Evolutionary conservation across 1,140 invertebrate species (phyloP).

Genomic region (Pectinophora gossypiella): DNA sequence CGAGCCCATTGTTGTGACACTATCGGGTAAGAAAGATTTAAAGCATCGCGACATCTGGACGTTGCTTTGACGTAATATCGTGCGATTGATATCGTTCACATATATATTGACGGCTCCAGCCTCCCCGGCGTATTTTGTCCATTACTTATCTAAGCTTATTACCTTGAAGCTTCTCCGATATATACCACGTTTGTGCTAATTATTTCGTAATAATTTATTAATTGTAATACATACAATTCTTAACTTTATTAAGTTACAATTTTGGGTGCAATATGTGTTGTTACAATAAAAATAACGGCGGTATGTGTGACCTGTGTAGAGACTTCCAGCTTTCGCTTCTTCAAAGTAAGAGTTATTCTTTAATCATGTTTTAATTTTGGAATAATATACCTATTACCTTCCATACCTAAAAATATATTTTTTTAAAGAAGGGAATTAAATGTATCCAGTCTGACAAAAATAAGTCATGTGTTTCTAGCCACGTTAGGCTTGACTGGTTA

Average conservation of each 20-base stretch:
- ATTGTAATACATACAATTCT: too few species aligned
- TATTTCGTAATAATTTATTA: constrained; percentile 29
- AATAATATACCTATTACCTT: too few species aligned
- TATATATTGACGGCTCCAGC: constrained; percentile 67
- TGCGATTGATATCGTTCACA: constrained; percentile 62
- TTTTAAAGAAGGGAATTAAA: too few species aligned
- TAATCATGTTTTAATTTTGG: too few species aligned
- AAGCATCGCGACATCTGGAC: constrained; percentile 65
- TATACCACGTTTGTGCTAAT: constrained; percentile 40
- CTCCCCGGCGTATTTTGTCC: constrained; percentile 61
- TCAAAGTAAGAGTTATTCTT: constrained; percentile 61
- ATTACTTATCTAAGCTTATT: constrained; percentile 68
- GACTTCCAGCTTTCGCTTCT: constrained; percentile 57
- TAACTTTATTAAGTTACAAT: neutral
- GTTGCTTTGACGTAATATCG: constrained; percentile 71
- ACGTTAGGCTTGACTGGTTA: too few species aligned
- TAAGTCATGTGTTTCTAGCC: too few species aligned
- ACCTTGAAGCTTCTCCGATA: constrained; percentile 64
- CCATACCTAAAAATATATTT: too few species aligned
- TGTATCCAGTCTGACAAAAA: too few species aligned
- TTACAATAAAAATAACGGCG: constrained; percentile 46
- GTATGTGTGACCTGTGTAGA: constrained; percentile 64
- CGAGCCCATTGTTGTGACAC: constrained; percentile 43
- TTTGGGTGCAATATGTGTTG: constrained; percentile 57
- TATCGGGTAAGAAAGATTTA: constrained; percentile 58